Evolutionary conservation across 2,888 invertebrate species (phyloP), one percentile per base, ranked within the genome.

Genomic region (Iphiclides podalirius): DNA sequence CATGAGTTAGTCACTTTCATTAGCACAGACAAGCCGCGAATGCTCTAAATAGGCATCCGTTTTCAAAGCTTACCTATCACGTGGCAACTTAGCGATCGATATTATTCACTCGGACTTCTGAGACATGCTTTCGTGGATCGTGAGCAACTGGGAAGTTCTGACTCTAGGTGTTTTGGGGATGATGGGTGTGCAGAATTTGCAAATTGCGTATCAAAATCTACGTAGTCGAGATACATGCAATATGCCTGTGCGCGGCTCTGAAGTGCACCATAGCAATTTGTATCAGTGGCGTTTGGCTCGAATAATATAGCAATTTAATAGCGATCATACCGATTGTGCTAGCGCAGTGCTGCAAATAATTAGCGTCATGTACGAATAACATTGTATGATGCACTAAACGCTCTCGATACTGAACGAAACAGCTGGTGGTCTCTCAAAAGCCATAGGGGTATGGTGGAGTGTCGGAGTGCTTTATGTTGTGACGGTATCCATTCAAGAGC

Each of bases 71-170:
- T n/a, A n/a, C n/a, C n/a, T 80, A 72, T 64, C 61, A 71, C 62
- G 67, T 70, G 69, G 61, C 44, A 64, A 64, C 66, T 75, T 74
- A 81, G 79, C 77, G 70, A 67, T 76, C 76, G 53, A 44, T 59
- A 78, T n/a, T n/a, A n/a, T n/a, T n/a, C 79, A 80, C 73, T 82
- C 78, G 73, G 66, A 64, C 70, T 66, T 87, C 88, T 88, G 88
- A 87, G 88, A 88, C 88, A 88, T 88, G 88, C 87, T 88, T 87
- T 87, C 88, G 73, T 87, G 87, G 88, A 81, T 78, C 75, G 67
- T 74, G 66, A 64, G 64, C 67, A 64, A 70, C 57, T 53, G 55
- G n/a, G n/a, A n/a, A n/a, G n/a, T n/a, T 69, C 62, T 50, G 54
- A 53, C 39, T 55, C 78, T 84, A 85, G 68, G 81, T 86, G 82